Evolutionary conservation across 2,113 vertebrate genomes (phyloP).

Genomic region (Microtus ochrogaster): DNA sequence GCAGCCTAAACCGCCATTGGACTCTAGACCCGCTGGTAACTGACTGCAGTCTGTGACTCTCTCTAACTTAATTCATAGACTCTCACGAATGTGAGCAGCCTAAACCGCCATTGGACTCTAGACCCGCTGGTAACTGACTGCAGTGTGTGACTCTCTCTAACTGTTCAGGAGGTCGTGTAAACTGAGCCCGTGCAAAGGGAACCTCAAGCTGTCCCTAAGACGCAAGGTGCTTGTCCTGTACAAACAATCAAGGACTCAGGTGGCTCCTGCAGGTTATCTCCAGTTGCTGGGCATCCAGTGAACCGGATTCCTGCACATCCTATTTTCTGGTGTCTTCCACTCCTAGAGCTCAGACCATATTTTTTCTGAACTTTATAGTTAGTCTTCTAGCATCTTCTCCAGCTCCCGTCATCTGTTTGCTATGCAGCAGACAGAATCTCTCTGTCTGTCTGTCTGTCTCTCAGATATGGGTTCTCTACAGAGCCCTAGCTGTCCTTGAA

Average conservation of each 20-base stretch:
- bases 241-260: neutral
- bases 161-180: neutral
- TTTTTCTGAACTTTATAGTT: neutral
- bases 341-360: neutral
- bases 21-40: neutral
- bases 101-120: neutral
- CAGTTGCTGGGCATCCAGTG: neutral
- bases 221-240: neutral
- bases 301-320: neutral
- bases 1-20: neutral
- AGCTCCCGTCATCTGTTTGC: neutral
- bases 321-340: neutral
- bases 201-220: too few relatives aligned
- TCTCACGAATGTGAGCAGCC: neutral
- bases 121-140: accelerated
- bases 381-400: neutral
- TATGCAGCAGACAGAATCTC: neutral
- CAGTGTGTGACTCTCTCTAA: neutral
- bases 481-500: neutral
- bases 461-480: neutral
- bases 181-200: neutral
- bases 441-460: accelerated
- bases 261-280: neutral
- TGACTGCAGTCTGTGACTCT: too few relatives aligned
- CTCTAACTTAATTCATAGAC: neutral